Evolutionary conservation across 2,888 invertebrate genomes (phyloP).

Genomic region (Sarcophaga carnaria): DNA sequence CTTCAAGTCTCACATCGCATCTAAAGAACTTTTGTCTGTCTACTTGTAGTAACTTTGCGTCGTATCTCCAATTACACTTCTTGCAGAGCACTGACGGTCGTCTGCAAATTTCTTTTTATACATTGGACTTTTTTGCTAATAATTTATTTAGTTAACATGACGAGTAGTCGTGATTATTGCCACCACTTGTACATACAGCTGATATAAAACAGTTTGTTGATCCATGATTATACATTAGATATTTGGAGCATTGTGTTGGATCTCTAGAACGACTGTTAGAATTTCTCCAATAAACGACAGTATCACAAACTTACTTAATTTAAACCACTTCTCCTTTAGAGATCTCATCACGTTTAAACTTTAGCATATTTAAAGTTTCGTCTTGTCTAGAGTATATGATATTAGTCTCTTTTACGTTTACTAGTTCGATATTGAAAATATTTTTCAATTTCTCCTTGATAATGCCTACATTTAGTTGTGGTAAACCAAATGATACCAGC

Average conservation of each 20-base stretch:
- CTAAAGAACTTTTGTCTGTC: background rate
- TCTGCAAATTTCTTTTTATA: background rate
- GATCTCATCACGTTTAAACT: conserved; percentile 2
- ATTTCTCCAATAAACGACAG: conserved; percentile 7
- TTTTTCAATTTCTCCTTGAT: background rate
- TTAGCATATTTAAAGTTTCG: conserved; percentile 6
- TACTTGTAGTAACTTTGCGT: background rate
- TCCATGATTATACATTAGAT: conserved; percentile 11
- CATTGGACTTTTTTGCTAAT: background rate
- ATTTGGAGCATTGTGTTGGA: conserved; percentile 11
- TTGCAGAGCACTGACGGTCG: background rate
- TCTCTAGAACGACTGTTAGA: background rate
- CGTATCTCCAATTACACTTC: conserved; percentile 10
- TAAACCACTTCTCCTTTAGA: background rate
- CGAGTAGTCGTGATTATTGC: background rate
- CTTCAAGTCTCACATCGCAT: background rate
- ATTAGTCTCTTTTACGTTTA: conserved; percentile 2
- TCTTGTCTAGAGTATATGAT: background rate
- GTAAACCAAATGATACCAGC: conserved; percentile 2
- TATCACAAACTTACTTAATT: background rate
- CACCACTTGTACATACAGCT: conserved; percentile 3
- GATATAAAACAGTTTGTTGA: conserved; percentile 9
- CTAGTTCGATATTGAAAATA: background rate
- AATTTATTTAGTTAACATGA: background rate
- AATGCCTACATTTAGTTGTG: background rate